These are phyloP conservation scores for Acronicta psi DNA, from an alignment of 2,888 invertebrate species.

Conservation along the genomic window DNA sequence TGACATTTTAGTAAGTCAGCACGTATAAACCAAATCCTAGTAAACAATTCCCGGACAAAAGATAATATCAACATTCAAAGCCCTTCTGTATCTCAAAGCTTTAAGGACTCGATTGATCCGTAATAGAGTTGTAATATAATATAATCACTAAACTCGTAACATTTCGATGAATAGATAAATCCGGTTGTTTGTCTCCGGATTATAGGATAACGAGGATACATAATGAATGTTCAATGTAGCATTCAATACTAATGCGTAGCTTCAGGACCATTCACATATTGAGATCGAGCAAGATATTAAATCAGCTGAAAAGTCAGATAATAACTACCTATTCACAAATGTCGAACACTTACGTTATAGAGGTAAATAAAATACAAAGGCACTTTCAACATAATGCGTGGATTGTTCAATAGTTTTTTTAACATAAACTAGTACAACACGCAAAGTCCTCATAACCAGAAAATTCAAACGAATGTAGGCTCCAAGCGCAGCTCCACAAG, in stretches of 20 bases:
- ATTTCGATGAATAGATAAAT: constrained; percentile 4
- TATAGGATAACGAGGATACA: constrained; percentile 15
- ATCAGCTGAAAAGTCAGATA: constrained; percentile 3
- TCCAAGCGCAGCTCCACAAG: not conserved
- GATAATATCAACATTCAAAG: not conserved
- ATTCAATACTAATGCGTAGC: constrained; percentile 1
- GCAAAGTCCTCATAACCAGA: not conserved
- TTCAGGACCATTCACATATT: constrained; percentile 13
- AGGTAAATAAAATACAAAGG: not conserved
- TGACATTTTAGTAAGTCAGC: no score
- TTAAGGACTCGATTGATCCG: constrained; percentile 5
- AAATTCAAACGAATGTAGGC: not conserved
- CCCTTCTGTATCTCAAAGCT: not conserved
- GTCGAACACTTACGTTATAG: not conserved
- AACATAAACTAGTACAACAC: not conserved
- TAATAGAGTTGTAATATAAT: constrained; percentile 2
- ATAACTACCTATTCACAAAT: not conserved
- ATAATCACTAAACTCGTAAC: constrained; percentile 4
- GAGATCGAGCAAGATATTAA: constrained; percentile 5
- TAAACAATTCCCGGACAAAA: not conserved
- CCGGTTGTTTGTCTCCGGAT: constrained; percentile 17
- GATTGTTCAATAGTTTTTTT: not conserved
- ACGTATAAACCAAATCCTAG: no score
- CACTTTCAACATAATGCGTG: not conserved
- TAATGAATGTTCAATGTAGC: constrained; percentile 2